These are phyloP conservation scores for Himalopsyche phryganea DNA, from an alignment of 1,140 invertebrate genomes.

Conservation along the genomic window DNA sequence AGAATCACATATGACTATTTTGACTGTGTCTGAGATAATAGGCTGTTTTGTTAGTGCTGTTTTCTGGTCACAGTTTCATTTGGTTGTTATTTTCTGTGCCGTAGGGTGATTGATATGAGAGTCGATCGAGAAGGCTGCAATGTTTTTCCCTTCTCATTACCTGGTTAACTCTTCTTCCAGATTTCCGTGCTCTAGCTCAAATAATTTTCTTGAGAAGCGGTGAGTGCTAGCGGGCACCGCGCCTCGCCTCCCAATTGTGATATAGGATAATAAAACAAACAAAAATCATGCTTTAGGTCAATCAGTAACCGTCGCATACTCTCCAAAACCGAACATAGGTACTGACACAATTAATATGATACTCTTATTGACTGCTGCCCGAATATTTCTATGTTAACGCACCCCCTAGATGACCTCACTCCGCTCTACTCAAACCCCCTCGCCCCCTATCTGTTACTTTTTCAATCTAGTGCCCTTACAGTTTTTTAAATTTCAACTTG, in stretches of 20 bases:
- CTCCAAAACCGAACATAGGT: slow-evolving; percentile 29
- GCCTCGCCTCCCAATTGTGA: slow-evolving; percentile 36
- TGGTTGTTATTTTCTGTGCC: slow-evolving; percentile 1
- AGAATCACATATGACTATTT: no score
- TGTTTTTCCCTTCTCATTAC: slow-evolving; percentile 13
- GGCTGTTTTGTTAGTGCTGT: no score
- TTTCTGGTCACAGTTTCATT: no score
- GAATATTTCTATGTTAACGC: slow-evolving; percentile 35
- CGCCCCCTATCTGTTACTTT: not conserved
- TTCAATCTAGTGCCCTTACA: not conserved
- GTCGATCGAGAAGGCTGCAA: not conserved
- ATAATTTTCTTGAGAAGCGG: slow-evolving; percentile 63
- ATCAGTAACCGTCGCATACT: slow-evolving; percentile 10
- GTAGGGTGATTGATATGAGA: not conserved
- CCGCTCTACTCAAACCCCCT: slow-evolving; percentile 1
- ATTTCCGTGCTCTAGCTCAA: slow-evolving; percentile 69
- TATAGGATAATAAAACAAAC: slow-evolving; percentile 34
- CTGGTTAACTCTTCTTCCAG: slow-evolving; percentile 58
- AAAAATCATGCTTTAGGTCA: slow-evolving; percentile 17
- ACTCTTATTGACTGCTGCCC: slow-evolving; percentile 48
- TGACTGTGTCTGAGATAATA: no score
- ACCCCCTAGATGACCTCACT: slow-evolving; percentile 19
- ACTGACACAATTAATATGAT: slow-evolving; percentile 29
- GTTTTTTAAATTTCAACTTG: not conserved
- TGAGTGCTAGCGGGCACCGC: slow-evolving; percentile 48